Evolutionary conservation across 2,888 invertebrate genomes (phyloP).

Genomic region (Cryptus viduatorius): DNA sequence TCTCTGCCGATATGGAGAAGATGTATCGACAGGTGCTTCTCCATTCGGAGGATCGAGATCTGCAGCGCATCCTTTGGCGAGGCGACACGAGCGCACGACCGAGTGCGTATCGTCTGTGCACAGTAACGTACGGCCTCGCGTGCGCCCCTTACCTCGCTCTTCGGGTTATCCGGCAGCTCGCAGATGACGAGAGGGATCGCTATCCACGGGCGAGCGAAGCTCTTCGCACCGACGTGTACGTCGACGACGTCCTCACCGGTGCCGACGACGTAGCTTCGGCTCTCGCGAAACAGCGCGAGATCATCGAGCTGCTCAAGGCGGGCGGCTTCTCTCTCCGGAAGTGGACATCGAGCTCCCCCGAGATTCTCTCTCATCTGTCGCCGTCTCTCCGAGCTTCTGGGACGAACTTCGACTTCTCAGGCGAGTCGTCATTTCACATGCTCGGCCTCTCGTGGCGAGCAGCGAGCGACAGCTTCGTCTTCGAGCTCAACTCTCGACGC

Average conservation of each 20-base stretch:
- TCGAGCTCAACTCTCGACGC: not conserved
- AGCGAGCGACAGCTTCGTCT: slow-evolving; percentile 27
- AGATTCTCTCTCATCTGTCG: slow-evolving; percentile 29
- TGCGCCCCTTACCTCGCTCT: slow-evolving; percentile 26
- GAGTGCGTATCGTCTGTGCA: slow-evolving; percentile 36
- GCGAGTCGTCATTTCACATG: slow-evolving; percentile 39
- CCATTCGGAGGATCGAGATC: slow-evolving; percentile 68
- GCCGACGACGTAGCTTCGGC: slow-evolving; percentile 28
- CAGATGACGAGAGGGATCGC: slow-evolving; percentile 25
- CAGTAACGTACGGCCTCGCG: slow-evolving; percentile 33
- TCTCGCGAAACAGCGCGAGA: slow-evolving; percentile 18
- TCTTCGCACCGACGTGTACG: slow-evolving; percentile 42
- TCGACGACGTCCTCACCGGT: slow-evolving; percentile 58
- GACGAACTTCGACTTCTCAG: slow-evolving; percentile 3
- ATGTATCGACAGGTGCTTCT: slow-evolving; percentile 79
- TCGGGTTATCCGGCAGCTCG: slow-evolving; percentile 48
- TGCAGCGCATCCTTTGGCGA: slow-evolving; percentile 74
- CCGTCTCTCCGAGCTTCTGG: slow-evolving; percentile 5
- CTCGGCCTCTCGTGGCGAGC: slow-evolving; percentile 61
- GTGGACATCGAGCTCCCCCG: slow-evolving; percentile 44
- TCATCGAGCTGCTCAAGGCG: slow-evolving; percentile 42
- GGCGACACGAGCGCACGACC: not conserved
- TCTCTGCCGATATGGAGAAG: slow-evolving; percentile 81
- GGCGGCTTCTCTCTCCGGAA: slow-evolving; percentile 53
- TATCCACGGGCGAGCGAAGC: slow-evolving; percentile 24